Conservation (phyloP, 1,140 invertebrate genomes). For the Ostrea denselamellosa region DNA sequence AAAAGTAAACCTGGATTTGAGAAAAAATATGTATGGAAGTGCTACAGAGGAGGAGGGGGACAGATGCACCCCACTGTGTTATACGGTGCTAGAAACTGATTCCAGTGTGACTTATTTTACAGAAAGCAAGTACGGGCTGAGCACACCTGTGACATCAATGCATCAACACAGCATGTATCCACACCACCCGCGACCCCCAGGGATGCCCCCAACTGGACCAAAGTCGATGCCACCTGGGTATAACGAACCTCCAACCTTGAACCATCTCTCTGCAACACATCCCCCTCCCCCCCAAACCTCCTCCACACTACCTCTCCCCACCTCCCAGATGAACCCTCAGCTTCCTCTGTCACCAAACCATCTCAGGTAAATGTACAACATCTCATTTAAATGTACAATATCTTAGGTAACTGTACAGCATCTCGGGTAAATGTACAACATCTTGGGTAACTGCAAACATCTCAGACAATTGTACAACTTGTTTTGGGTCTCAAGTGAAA, state of each 20-base stretch:
- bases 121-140: slow-evolving; percentile 58
- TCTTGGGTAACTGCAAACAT: too few species aligned
- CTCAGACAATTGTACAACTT: too few species aligned
- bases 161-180: slow-evolving; percentile 66
- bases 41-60: not conserved
- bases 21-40: not conserved
- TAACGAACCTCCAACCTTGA: slow-evolving; percentile 71
- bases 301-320: slow-evolving; percentile 60
- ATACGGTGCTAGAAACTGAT: not conserved
- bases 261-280: slow-evolving; percentile 64
- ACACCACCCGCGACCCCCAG: slow-evolving; percentile 61
- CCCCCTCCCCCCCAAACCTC: slow-evolving; percentile 73
- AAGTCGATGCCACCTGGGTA: slow-evolving; percentile 63
- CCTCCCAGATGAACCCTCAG: slow-evolving; percentile 63
- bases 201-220: slow-evolving; percentile 52
- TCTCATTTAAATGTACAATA: not conserved
- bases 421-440: too few species aligned
- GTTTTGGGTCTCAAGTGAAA: too few species aligned
- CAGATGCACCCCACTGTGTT: slow-evolving; percentile 1
- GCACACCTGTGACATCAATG: slow-evolving; percentile 57
- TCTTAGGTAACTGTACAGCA: too few species aligned
- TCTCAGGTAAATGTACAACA: slow-evolving; percentile 17
- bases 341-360: slow-evolving; percentile 47
- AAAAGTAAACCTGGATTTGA: not conserved
- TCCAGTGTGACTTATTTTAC: slow-evolving; percentile 43